A percentile compares a stretch with the other conserved stretches of the same genome.
phyloP scores from a whole-genome alignment of 2,797 vertebrate species.

The Huso huso region DNA sequence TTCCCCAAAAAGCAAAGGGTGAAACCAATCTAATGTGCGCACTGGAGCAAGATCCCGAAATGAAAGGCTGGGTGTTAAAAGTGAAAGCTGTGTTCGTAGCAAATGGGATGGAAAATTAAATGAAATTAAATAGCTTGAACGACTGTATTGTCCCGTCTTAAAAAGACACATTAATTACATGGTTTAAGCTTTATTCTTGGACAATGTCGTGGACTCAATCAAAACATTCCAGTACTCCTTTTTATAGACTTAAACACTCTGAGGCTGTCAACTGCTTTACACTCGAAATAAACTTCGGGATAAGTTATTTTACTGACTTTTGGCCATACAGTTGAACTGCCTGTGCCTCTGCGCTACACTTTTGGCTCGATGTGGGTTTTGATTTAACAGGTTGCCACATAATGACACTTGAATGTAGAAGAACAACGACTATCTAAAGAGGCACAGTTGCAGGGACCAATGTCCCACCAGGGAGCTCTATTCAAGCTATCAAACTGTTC shows the following conservation, averaged over 20 bases:
- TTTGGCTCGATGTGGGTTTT: slow-evolving; percentile 54
- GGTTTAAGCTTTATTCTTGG: slow-evolving; percentile 79
- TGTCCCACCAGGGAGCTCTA: slow-evolving; percentile 75
- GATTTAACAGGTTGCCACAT: slow-evolving; percentile 82
- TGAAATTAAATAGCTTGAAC: slow-evolving; percentile 97
- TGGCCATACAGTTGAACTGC: slow-evolving; percentile 40
- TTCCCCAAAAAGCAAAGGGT: slow-evolving; percentile 66
- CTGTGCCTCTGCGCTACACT: slow-evolving; percentile 56
- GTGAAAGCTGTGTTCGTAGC: slow-evolving; percentile 78
- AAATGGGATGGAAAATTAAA: slow-evolving; percentile 99
- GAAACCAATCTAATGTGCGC: slow-evolving; percentile 80
- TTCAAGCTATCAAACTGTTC: slow-evolving; percentile 56
- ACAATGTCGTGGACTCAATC: slow-evolving; percentile 83
- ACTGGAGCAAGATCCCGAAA: slow-evolving; percentile 67
- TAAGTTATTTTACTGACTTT: slow-evolving; percentile 47
- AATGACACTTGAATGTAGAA: slow-evolving; percentile 74
- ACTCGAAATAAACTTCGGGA: slow-evolving; percentile 41
- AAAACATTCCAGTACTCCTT: slow-evolving; percentile 77
- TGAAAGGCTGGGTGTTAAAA: slow-evolving; percentile 79
- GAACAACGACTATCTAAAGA: slow-evolving; percentile 72
- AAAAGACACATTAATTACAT: slow-evolving; percentile 98
- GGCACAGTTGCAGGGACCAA: slow-evolving; percentile 64
- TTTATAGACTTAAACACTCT: slow-evolving; percentile 67
- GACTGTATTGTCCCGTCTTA: slow-evolving; percentile 83
- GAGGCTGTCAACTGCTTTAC: slow-evolving; percentile 47